phyloP scores from a whole-genome alignment of 2,113 vertebrate species.

The Scalopus aquaticus region DNA sequence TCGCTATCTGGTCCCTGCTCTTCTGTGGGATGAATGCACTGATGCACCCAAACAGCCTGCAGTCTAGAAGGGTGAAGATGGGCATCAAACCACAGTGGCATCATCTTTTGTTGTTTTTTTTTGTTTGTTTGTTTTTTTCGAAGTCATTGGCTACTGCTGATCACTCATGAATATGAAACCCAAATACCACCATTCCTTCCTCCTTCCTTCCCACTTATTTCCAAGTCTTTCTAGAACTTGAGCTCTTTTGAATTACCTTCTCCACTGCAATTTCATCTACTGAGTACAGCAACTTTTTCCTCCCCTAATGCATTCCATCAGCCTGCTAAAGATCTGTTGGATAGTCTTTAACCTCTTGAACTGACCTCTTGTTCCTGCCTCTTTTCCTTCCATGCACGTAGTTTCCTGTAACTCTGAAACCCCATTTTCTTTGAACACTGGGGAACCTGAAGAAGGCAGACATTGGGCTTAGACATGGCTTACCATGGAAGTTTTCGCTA shows the following conservation, averaged over 20 bases:
- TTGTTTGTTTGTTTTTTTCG: neutral
- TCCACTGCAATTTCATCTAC: neutral
- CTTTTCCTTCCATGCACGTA: neutral
- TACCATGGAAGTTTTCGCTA: neutral
- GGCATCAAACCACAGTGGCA: neutral
- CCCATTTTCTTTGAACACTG: neutral
- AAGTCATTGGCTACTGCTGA: neutral
- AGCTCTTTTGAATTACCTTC: conserved; percentile 17
- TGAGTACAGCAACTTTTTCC: neutral
- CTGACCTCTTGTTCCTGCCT: neutral
- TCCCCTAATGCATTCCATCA: neutral
- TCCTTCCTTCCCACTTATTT: neutral
- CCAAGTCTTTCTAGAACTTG: neutral
- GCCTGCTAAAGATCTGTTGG: neutral
- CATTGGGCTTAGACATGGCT: neutral
- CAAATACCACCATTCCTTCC: neutral
- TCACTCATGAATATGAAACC: neutral
- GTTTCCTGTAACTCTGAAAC: conserved; percentile 9
- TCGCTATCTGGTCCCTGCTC: neutral
- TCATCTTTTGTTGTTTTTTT: neutral
- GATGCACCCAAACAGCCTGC: neutral
- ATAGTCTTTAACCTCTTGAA: conserved; percentile 37
- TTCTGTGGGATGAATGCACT: neutral
- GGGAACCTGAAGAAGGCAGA: neutral
- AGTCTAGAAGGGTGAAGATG: neutral